Percentiles rank a stretch among this genome's conserved stretches.
These are phyloP conservation scores for Eidolon helvum DNA, from an alignment of 2,113 vertebrate genomes.

Conservation along the genomic window DNA sequence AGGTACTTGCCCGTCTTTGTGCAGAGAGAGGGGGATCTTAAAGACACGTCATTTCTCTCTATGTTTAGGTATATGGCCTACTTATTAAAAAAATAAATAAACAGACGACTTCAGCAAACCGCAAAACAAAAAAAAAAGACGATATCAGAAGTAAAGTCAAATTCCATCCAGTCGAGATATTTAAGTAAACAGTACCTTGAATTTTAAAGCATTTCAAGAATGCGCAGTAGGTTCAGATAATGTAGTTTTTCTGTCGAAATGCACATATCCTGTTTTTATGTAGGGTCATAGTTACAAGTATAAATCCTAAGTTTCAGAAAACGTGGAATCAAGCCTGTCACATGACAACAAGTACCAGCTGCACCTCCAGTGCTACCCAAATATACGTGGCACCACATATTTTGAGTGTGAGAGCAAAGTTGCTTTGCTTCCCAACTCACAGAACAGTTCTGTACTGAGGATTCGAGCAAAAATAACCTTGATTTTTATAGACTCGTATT, in stretches of 20 bases:
- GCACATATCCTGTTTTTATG: neutral
- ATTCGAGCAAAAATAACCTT: conserved; percentile 59
- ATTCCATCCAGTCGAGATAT: neutral
- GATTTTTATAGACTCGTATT: conserved; percentile 69
- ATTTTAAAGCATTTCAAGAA: neutral
- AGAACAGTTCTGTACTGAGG: neutral
- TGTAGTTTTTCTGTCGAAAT: neutral
- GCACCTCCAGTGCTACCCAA: fast-evolving
- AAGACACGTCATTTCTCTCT: neutral
- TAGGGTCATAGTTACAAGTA: no score
- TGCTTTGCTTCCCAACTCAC: neutral
- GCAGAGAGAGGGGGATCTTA: neutral
- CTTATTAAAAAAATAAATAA: neutral
- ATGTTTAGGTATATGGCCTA: neutral
- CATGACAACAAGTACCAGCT: fast-evolving
- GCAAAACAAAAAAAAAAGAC: neutral
- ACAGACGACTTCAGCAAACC: neutral
- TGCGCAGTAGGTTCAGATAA: neutral
- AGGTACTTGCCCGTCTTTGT: neutral
- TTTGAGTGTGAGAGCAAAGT: neutral
- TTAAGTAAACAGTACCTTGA: neutral
- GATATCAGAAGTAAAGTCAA: neutral
- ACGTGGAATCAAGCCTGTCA: neutral
- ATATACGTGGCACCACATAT: fast-evolving
- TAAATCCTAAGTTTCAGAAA: neutral